These are phyloP conservation scores for Pangasius djambal DNA, from an alignment of 2,797 vertebrate species.

Conservation along the genomic window DNA sequence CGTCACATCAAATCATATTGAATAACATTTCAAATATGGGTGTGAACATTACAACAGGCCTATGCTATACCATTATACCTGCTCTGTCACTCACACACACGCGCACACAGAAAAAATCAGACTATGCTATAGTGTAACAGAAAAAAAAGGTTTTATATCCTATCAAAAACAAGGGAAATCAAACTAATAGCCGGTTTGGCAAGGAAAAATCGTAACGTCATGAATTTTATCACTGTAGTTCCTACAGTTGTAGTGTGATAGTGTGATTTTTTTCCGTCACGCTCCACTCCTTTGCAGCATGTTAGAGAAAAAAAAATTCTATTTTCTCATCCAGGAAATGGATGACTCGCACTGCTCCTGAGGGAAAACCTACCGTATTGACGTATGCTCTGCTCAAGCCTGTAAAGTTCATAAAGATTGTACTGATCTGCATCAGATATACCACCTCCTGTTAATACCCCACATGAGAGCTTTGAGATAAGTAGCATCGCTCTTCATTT, in stretches of 20 bases:
- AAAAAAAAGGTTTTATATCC: neutral
- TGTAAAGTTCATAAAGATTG: conserved; percentile 16
- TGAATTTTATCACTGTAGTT: neutral
- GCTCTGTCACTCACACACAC: neutral
- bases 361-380: neutral
- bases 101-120: no score
- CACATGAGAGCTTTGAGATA: neutral
- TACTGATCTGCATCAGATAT: neutral
- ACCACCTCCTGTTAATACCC: neutral
- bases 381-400: neutral
- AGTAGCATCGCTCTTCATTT: neutral
- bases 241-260: neutral
- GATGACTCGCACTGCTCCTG: conserved; percentile 4
- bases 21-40: neutral
- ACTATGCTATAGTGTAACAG: neutral
- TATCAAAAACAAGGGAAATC: neutral
- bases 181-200: neutral
- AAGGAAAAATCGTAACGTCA: neutral
- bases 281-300: neutral
- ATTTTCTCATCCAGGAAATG: conserved; percentile 27
- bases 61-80: neutral
- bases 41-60: neutral
- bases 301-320: neutral
- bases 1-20: neutral
- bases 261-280: neutral